Conservation (phyloP, 2,113 vertebrate species). For the Alosa alosa region DNA sequence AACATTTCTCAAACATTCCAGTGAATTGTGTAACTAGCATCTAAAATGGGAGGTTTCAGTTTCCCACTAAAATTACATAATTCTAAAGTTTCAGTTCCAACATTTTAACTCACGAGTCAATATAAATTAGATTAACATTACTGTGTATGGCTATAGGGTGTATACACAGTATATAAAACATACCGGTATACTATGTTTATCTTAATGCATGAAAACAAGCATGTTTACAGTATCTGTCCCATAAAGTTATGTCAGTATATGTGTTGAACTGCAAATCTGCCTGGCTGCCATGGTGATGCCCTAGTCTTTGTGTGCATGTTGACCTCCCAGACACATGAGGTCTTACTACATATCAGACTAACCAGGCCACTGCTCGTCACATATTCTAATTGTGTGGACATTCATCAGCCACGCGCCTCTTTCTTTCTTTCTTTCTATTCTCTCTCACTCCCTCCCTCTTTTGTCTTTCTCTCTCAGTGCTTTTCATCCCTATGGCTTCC, state of each 20-base stretch:
- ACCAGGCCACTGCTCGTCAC: constrained; percentile 11
- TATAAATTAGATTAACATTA: neutral
- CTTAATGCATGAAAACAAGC: neutral
- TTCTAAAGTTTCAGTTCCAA: neutral
- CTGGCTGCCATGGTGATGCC: neutral
- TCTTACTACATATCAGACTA: neutral
- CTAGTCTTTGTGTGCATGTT: neutral
- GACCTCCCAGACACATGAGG: neutral
- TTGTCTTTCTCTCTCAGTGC: constrained; percentile 23
- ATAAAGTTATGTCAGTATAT: neutral
- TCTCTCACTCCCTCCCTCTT: constrained; percentile 39
- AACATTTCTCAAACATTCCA: neutral
- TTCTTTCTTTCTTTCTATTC: constrained; percentile 36
- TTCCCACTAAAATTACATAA: neutral
- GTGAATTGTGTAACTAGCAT: too few relatives aligned
- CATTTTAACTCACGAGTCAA: neutral
- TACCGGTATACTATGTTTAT: too few relatives aligned
- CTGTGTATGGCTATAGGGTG: neutral
- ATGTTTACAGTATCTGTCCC: neutral
- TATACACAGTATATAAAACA: too few relatives aligned
- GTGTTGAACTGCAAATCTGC: neutral
- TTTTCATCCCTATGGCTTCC: neutral
- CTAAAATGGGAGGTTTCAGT: too few relatives aligned
- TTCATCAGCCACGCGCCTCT: constrained; percentile 26
- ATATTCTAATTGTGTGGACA: constrained; percentile 37